Conservation (phyloP, 64 coral and sea anemone genomes). For the Actinia tenebrosa region DNA sequence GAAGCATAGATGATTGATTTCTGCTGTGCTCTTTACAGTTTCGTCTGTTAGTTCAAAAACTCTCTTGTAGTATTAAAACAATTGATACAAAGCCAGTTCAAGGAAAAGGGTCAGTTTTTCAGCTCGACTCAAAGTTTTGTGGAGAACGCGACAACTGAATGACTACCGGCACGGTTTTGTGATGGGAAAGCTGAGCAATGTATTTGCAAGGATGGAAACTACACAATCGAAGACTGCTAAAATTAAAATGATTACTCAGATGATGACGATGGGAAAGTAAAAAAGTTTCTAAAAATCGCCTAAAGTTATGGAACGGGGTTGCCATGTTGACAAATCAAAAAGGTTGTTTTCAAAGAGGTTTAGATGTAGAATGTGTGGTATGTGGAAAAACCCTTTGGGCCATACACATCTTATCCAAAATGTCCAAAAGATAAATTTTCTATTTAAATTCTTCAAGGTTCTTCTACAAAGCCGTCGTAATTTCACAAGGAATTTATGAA, state of each 20-base stretch:
- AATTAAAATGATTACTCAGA: too few species aligned
- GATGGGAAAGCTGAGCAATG: too few species aligned
- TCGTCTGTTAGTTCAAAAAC: neutral
- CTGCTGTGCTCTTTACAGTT: neutral
- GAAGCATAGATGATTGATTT: neutral
- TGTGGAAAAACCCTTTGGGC: neutral
- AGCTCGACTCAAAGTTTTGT: too few species aligned
- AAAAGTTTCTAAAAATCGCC: neutral
- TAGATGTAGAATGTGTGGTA: neutral
- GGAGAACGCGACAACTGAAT: too few species aligned
- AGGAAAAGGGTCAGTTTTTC: too few species aligned
- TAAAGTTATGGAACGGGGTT: neutral
- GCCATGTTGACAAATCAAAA: neutral
- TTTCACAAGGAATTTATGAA: neutral
- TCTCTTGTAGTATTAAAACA: neutral
- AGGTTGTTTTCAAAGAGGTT: constrained; percentile 1
- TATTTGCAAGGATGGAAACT: neutral
- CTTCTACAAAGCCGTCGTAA: neutral
- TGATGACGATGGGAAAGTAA: neutral
- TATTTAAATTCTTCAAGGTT: neutral
- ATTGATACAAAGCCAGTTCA: too few species aligned
- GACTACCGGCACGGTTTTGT: too few species aligned
- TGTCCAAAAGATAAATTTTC: neutral
- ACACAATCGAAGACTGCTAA: neutral
- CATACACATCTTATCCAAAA: neutral